Base-by-base conservation (phyloP, 2,888 invertebrate genomes). In the Sesamia inferens region DNA sequence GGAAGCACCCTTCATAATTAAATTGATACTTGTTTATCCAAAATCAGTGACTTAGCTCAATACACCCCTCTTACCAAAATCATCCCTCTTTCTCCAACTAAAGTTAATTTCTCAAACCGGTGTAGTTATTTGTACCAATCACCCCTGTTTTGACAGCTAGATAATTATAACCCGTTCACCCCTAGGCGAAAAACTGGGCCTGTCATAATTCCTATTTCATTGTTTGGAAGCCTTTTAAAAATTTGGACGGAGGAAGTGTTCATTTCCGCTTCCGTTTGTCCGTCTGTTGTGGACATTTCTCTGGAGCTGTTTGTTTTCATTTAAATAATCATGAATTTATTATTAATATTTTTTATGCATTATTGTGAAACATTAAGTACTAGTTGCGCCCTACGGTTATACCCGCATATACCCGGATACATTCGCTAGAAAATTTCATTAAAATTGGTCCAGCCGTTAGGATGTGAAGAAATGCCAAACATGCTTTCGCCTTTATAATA, bases 101-200 rank as follows among this genome's bases (percentile, higher is more conserved):
- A 76, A 79, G 11, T 75, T 78, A 74, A 74, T 76, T 81, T 78
- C 72, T 71, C 65, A 61, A 71, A 70, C 70, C 14, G 48, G 71
- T 85, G 66, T 76, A 85, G 81, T 81, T 81, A 78, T 81, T 85
- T 70, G 67, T 57, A 73, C 74, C 71, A 76, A 85, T 79, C 74
- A 71, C 76, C 64, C 74, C 69, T 78, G 82, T 82, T 85, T 77
- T 85, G 85, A 84, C 80, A 83, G 77, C 31, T 68, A 73, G 70
- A 79, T 86, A 86, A 86, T 86, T 86, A 86, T 83, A 80, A 81
- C 85, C 79, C 86, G 55, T 81, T 69, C 73, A 61, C 85, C 86
- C 80, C 62, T 13, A 62, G 82, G 85, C 76, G 59, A 77, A 71
- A 77, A 76, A 78, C 87, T 85, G 82, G 62, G n/a, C 44, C 76